Base-by-base conservation (phyloP, 2,113 vertebrate species). In the Rallus limicola region DNA sequence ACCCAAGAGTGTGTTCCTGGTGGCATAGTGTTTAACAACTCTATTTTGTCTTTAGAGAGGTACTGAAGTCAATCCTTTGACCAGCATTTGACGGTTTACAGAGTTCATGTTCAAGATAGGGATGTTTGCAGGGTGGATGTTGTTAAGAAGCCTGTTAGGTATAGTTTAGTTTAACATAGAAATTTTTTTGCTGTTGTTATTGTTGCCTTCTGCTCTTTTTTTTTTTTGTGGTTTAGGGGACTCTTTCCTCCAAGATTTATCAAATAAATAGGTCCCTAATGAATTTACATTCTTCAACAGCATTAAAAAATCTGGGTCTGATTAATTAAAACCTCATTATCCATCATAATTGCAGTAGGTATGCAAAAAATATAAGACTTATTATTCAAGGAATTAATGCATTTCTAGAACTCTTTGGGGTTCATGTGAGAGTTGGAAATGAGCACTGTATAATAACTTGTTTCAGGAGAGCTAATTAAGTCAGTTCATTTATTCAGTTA, bases 271-370 rank as follows among this genome's bases (percentile, higher is more conserved):
- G 44, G 62, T 87, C 88, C 91, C 88, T 87, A 59, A 93, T 76
- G 62, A 65, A 79, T 55, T n/a, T 53, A 20, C 36, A 3, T 87
- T 95, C 81, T 96, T 91, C 83, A 96, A 77, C 36, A 87, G 67
- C 67, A 65, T 87, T 95, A 88, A 97, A 69, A 95, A 91, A 60
- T 94, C 86, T 95, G 83, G 53, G 58, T 87, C 96, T 97, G 96
- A 96, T 98, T 98, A 98, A 98, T 98, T 97, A 98, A 98, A 98
- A 97, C 93, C 93, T 97, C 97, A 97, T 98, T 97, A 98, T 96
- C 95, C 94, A 88, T 96, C 79, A 91, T 98, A 98, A 98, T 96
- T 98, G 97, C 85, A 95, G 90, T 72, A 96, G 85, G 93, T 90
- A 80, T 55, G 21, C 60, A 87, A 95, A 97, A 46, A 95, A 90